These are phyloP conservation scores for Drosophila pegasa DNA, from an alignment of 2,888 invertebrate genomes.

Conservation along the genomic window DNA sequence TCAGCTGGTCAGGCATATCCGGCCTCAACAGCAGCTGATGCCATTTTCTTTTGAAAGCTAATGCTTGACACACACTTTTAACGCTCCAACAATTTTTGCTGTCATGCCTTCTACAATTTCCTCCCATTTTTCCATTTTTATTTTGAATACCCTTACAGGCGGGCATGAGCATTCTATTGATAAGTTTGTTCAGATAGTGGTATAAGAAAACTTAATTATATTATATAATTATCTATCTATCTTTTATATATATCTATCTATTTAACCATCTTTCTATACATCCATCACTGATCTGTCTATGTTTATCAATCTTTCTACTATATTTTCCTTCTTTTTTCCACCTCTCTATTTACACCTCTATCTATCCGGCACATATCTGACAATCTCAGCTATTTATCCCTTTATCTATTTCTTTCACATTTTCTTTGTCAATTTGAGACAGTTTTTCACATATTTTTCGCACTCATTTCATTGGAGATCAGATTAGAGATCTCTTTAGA, in stretches of 20 bases:
- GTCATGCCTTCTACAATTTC: slow-evolving; percentile 35
- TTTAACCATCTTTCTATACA: not conserved
- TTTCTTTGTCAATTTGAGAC: not conserved
- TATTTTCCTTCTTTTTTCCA: not conserved
- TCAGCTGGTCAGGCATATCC: slow-evolving; percentile 4
- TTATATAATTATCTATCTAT: no score
- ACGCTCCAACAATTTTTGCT: slow-evolving; percentile 42
- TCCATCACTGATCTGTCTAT: not conserved
- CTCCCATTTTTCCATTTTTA: not conserved
- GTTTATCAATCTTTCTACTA: not conserved
- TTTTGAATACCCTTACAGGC: not conserved
- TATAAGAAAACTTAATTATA: no score
- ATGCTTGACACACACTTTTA: slow-evolving; percentile 43
- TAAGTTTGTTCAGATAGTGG: no score
- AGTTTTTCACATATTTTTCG: not conserved
- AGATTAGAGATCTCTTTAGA: no score
- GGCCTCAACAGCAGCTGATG: slow-evolving; percentile 1
- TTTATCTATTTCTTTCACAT: not conserved
- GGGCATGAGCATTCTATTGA: not conserved
- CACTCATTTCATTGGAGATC: no score
- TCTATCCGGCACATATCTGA: no score
- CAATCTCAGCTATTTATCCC: not conserved
- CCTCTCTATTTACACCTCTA: not conserved
- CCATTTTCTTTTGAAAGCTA: slow-evolving; percentile 39
- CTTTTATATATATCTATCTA: not conserved